Conservation (phyloP, 2,797 vertebrate species). For the Hirundo rustica region DNA sequence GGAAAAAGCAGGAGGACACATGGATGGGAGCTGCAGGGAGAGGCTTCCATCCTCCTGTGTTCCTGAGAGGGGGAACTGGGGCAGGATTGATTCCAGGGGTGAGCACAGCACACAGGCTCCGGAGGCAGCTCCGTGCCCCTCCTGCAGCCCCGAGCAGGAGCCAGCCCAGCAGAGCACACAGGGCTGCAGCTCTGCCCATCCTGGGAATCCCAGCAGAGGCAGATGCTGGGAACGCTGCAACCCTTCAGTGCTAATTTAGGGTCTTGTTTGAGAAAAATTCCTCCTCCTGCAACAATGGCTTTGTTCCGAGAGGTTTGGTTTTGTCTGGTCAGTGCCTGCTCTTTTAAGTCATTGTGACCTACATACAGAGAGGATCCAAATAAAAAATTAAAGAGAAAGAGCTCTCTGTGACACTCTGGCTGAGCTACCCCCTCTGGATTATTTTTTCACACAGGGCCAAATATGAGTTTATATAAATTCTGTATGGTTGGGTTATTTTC, state of each 20-base stretch:
- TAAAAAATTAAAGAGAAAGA: constrained; percentile 57
- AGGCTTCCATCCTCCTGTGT: not conserved
- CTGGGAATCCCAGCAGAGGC: not conserved
- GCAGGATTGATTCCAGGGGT: not conserved
- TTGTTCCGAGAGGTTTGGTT: constrained; percentile 22
- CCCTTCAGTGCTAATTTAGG: not conserved
- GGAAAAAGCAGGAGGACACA: not conserved
- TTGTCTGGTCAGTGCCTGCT: constrained; percentile 14
- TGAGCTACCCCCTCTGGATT: constrained; percentile 4
- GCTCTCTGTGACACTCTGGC: constrained; percentile 2
- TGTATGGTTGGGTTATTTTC: not conserved
- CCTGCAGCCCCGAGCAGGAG: not conserved
- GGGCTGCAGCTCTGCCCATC: not conserved
- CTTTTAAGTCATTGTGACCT: constrained; percentile 57
- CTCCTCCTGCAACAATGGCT: not conserved
- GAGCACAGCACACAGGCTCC: not conserved
- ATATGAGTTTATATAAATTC: not conserved
- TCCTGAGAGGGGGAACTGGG: not conserved
- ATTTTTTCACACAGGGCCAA: not conserved
- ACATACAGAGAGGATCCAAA: constrained; percentile 60
- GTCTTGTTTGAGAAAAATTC: not conserved
- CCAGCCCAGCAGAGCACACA: not conserved
- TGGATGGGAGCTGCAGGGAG: not conserved
- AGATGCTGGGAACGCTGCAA: not conserved
- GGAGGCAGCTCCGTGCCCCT: not conserved